Conservation (phyloP, 2,888 invertebrate species). For the Cryptosula pallasiana region DNA sequence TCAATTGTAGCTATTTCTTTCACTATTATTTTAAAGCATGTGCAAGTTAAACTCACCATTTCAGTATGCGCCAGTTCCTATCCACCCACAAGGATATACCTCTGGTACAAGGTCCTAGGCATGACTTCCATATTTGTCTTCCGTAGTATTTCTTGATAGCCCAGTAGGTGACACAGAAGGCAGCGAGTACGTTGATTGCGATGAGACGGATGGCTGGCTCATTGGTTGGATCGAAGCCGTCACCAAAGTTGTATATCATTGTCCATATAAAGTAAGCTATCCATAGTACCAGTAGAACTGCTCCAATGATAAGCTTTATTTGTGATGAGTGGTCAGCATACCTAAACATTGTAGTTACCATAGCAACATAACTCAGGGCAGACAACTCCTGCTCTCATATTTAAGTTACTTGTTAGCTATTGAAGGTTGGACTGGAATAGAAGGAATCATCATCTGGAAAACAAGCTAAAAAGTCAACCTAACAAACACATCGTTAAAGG, state of each 20-base stretch:
- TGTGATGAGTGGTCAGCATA: not conserved
- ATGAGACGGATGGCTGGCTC: constrained; percentile 22
- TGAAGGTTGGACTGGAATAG: too few species aligned
- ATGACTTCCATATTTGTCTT: not conserved
- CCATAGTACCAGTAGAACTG: constrained; percentile 6
- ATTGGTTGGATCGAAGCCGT: constrained; percentile 19
- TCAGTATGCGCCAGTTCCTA: not conserved
- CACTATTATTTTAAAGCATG: too few species aligned
- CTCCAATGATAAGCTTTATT: not conserved
- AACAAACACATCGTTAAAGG: too few species aligned
- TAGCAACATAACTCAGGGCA: too few species aligned
- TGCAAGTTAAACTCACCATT: constrained; percentile 18
- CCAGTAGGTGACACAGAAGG: constrained; percentile 21
- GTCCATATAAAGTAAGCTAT: constrained; percentile 24
- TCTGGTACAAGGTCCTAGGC: not conserved
- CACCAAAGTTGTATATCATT: constrained; percentile 25
- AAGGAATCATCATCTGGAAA: too few species aligned
- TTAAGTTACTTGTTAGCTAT: too few species aligned
- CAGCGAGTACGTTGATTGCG: constrained; percentile 17
- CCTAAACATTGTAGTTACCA: too few species aligned
- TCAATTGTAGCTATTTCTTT: too few species aligned
- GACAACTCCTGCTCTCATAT: too few species aligned
- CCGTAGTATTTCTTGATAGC: constrained; percentile 14
- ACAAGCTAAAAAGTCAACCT: too few species aligned
- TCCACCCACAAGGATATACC: not conserved